Conservation (phyloP, 2,888 invertebrate species). For the Thymelicus lineola region DNA sequence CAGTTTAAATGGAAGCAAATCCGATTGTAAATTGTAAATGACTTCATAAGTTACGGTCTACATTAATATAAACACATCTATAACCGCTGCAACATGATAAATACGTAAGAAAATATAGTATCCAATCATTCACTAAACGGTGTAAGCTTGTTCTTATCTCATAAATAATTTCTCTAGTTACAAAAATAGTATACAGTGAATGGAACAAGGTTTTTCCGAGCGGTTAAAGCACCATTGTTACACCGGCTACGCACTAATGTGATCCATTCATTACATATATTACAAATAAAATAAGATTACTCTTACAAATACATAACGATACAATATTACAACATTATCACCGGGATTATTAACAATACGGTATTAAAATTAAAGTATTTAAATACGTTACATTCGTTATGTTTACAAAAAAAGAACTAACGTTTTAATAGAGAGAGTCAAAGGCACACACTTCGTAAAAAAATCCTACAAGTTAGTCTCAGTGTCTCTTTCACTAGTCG, state of each 20-base stretch:
- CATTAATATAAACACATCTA: constrained; percentile 67
- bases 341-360: constrained; percentile 85
- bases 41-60: constrained; percentile 71
- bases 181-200: constrained; percentile 83
- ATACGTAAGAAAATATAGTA: constrained; percentile 84
- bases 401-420: constrained; percentile 72
- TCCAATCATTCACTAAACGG: constrained; percentile 73
- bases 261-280: constrained; percentile 78
- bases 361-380: constrained; percentile 66
- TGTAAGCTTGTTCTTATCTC: constrained; percentile 80
- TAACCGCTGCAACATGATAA: constrained; percentile 80
- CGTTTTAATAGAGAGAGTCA: constrained; percentile 82
- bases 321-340: constrained; percentile 85
- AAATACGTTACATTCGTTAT: constrained; percentile 79
- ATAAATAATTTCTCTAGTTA: constrained; percentile 85
- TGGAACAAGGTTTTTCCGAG: constrained; percentile 57
- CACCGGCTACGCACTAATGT: constrained; percentile 62
- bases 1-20: constrained; percentile 58
- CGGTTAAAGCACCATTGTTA: constrained; percentile 64
- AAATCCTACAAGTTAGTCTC: constrained; percentile 70
- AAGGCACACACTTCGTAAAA: constrained; percentile 80
- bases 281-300: constrained; percentile 76
- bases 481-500: constrained; percentile 63
- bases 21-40: constrained; percentile 51
- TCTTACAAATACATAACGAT: constrained; percentile 84